Conservation (phyloP, 2,113 vertebrate genomes). For the Leptodactylus fuscus region DNA sequence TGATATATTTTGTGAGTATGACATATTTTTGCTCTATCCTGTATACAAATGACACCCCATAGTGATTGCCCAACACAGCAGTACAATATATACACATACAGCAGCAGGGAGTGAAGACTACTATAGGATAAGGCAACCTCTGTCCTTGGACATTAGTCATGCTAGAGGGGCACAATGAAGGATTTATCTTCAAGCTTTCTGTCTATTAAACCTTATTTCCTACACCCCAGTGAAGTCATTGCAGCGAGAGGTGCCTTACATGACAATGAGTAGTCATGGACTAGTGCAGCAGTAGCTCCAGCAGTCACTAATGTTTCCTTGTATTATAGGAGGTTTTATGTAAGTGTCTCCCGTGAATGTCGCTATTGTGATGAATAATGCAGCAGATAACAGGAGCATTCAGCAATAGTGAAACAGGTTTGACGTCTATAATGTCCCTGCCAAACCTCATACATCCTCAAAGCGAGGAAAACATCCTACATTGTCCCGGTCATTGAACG, state of each 20-base stretch:
- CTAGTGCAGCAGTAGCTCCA: background rate
- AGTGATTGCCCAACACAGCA: too few relatives aligned
- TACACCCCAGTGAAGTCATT: too few relatives aligned
- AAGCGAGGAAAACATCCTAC: background rate
- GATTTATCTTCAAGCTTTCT: too few relatives aligned
- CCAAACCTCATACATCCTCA: background rate
- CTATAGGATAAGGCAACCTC: too few relatives aligned
- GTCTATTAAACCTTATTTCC: background rate
- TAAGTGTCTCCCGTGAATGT: background rate
- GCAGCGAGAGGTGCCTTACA: background rate
- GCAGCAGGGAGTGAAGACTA: too few relatives aligned
- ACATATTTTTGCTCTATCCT: too few relatives aligned
- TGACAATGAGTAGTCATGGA: background rate
- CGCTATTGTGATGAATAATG: conserved; percentile 7
- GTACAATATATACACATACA: too few relatives aligned
- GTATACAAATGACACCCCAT: too few relatives aligned
- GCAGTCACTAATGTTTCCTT: background rate
- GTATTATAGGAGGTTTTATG: background rate
- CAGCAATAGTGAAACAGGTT: background rate
- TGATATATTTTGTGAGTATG: too few relatives aligned
- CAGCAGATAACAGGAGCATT: background rate
- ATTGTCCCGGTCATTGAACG: background rate
- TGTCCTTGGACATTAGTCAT: too few relatives aligned
- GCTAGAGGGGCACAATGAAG: too few relatives aligned
- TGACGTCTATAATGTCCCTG: conserved; percentile 3